Evolutionary conservation across 2,797 vertebrate genomes (phyloP), one percentile per base, ranked within the genome.

Genomic region (Acrossocheilus wenchowensis): DNA sequence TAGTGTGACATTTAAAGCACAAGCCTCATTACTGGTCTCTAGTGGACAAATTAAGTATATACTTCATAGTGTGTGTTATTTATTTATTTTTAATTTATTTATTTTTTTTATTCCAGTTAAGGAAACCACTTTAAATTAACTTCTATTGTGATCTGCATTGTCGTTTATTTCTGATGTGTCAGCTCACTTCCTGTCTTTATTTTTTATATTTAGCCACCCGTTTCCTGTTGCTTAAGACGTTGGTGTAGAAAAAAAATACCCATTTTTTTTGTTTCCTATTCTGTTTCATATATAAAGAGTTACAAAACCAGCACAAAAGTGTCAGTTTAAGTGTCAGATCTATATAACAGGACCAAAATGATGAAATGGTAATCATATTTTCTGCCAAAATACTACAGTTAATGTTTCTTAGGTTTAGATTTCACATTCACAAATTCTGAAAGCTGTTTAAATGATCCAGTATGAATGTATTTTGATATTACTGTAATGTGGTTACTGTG

Each of bases 271-370:
- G 26, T 43, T 60, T 82, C n/a, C 36, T 45, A 8, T 10, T 75
- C 5, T 34, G 26, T 74, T 60, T 74, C 23, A n/a, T 73, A 74
- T 19, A 48, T 83, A 64, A 83, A 64, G 5, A 6, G 15, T 82
- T 39, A 73, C 26, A 36, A 54, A 82, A 54, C 62, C 66, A 14
- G 48, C 39, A 8, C 39, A 64, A 48, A 7, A 19, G 4, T 48
- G n/a, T 43, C 36, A 54, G 3, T 19, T 57, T 30, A 81, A 19
- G 0, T 39, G 62, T 50, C 66, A 54, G 34, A 68, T 48, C 21
- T 17, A 34, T 10, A 17, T 54, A 26, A 72, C 41, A 26, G 0
- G 30, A 39, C 2, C 19, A 36, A 30, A n/a, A 52, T 26, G 0
- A 26, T n/a, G 30, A 12, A 41, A n/a, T 73, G 41, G 23, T 17